Percentiles rank a stretch among this genome's conserved stretches.
These are phyloP conservation scores for Setophaga kirtlandii DNA, from an alignment of 2,113 vertebrate genomes.

Conservation along the genomic window DNA sequence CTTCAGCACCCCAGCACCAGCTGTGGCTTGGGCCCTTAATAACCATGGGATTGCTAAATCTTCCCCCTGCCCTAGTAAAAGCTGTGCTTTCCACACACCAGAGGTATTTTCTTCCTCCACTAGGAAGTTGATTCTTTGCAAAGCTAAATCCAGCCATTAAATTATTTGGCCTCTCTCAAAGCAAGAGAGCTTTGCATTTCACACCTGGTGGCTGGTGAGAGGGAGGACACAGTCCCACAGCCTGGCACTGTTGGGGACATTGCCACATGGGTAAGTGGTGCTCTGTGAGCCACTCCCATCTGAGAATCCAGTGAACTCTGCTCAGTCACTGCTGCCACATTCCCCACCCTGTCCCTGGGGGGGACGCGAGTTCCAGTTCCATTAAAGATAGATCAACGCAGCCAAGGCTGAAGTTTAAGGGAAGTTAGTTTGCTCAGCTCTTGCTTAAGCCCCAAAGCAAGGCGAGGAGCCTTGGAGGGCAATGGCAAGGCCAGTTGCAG, in stretches of 20 bases:
- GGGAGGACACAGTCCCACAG: neutral
- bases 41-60: neutral
- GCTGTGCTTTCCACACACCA: neutral
- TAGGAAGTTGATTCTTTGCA: neutral
- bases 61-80: neutral
- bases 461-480: slow-evolving; percentile 49
- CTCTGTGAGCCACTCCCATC: neutral
- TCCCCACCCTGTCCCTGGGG: neutral
- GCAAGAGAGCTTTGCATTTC: neutral
- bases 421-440: slow-evolving; percentile 41
- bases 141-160: neutral
- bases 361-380: neutral
- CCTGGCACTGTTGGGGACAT: fast-evolving
- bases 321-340: neutral
- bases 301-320: neutral
- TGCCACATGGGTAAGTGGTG: fast-evolving
- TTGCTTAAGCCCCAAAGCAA: slow-evolving; percentile 28
- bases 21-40: neutral
- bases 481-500: slow-evolving; percentile 38
- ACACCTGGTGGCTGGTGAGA: neutral
- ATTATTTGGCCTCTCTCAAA: neutral
- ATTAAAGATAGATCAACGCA: neutral
- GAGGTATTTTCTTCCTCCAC: neutral
- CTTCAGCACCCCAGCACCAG: fast-evolving
- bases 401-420: slow-evolving; percentile 16